Conservation (phyloP, 1,140 invertebrate genomes). For the Battus philenor region DNA sequence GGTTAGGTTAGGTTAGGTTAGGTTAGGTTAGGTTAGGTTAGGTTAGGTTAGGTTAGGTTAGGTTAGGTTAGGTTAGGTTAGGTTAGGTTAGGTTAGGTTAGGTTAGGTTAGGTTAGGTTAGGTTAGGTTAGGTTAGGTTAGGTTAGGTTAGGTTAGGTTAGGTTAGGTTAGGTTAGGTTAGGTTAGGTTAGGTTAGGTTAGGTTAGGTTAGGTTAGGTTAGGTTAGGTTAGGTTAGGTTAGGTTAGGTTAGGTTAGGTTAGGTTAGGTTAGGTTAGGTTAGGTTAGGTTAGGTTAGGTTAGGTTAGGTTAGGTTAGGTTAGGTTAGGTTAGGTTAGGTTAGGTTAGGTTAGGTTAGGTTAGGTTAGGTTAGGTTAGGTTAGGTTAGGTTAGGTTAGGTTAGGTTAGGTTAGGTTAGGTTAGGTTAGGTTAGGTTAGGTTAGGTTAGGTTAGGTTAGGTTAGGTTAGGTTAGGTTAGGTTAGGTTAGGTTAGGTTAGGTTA, state of each 20-base stretch:
- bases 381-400: constrained; percentile 13
- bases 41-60: constrained; percentile 18
- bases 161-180: too few species aligned
- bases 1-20: constrained; percentile 21
- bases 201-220: constrained; percentile 16
- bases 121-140: too few species aligned
- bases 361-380: constrained; percentile 22
- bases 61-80: constrained; percentile 5
- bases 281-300: constrained; percentile 22
- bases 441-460: constrained; percentile 20
- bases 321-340: constrained; percentile 22
- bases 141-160: too few species aligned
- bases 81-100: too few species aligned
- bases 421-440: constrained; percentile 21
- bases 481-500: constrained; percentile 23
- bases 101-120: too few species aligned
- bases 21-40: constrained; percentile 19
- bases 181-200: too few species aligned
- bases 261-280: constrained; percentile 21
- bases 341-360: constrained; percentile 21
- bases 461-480: constrained; percentile 20
- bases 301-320: constrained; percentile 23
- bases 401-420: constrained; percentile 21
- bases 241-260: constrained; percentile 21
- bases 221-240: constrained; percentile 15